Evolutionary conservation across 2,888 invertebrate genomes (phyloP), one percentile per base, ranked within the genome.

Genomic region (Augochlorella aurata): DNA sequence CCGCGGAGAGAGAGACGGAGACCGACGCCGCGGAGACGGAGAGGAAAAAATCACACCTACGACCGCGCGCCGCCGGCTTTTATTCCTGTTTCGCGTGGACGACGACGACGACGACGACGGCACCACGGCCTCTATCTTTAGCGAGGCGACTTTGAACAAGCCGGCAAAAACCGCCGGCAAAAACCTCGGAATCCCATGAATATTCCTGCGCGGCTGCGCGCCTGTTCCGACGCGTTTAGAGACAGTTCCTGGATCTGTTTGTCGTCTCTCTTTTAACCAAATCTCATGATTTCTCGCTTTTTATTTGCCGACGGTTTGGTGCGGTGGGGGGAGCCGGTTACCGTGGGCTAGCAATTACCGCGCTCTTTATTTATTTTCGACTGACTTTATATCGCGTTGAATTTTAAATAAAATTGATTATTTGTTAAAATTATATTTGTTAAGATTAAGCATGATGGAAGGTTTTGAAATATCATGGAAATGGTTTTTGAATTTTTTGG

Each of bases 41-140:
- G 38, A 18, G 16, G 63, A 8, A 38, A 71, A 67, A 69, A 67
- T 81, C 80, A 71, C 81, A 80, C 81, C 81, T 80, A 81, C 79
- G 73, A 79, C 21, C 49, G 14, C 38, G 38, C 38, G 38, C 72
- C 21, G 52, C 72, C 21, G 52, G 52, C 49, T 69, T 75, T 69
- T 69, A 67, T 49, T 61, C 69, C 58, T 18, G 75, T 69, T 69
- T 47, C 49, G 47, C 54, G 58, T 21, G 45, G 38, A 38, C 63
- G 10, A 10, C 47, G 21, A 14, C 21, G 38, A 7, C 29, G 38
- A 38, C 63, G 10, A 10, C 47, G 21, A 14, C 21, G 38, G 38
- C 38, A 38, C 24, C 16, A 1, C 24, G n/a, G n/a, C 5, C 29
- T 68, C 73, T 70, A 74, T 80, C 54, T 80, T 74, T 74, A 80